Conservation (phyloP, 2,888 invertebrate genomes). For the Ischnura elegans region DNA sequence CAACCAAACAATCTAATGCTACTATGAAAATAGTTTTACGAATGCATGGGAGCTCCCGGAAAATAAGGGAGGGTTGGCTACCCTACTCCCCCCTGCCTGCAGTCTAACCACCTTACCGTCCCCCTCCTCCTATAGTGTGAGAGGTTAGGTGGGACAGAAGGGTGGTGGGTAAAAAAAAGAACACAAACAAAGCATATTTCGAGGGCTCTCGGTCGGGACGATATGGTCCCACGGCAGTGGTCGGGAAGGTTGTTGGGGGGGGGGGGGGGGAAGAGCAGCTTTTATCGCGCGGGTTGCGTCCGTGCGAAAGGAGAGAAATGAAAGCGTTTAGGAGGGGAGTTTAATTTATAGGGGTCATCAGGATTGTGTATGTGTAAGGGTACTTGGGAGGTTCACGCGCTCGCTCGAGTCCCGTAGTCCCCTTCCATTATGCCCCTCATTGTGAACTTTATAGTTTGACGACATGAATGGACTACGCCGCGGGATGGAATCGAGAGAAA, state of each 20-base stretch:
- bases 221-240: neutral
- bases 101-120: neutral
- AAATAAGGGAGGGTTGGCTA: neutral
- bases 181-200: slow-evolving; percentile 11
- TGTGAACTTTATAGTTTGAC: too few species aligned
- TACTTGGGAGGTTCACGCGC: neutral
- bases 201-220: neutral
- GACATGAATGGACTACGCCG: too few species aligned
- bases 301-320: neutral
- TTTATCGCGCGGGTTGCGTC: neutral
- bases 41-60: too few species aligned
- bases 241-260: neutral
- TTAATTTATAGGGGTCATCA: slow-evolving; percentile 10
- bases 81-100: neutral
- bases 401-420: neutral
- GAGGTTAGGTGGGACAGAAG: neutral
- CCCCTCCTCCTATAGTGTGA: neutral
- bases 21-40: too few species aligned
- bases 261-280: neutral
- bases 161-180: neutral
- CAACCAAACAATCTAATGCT: too few species aligned
- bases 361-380: neutral
- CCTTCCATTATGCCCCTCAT: too few species aligned
- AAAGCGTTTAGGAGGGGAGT: neutral
- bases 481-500: too few species aligned